A percentile compares a stretch with the other conserved stretches of the same genome.
Conservation (phyloP, 2,797 vertebrate species). For the Melanotaenia nigrans region DNA sequence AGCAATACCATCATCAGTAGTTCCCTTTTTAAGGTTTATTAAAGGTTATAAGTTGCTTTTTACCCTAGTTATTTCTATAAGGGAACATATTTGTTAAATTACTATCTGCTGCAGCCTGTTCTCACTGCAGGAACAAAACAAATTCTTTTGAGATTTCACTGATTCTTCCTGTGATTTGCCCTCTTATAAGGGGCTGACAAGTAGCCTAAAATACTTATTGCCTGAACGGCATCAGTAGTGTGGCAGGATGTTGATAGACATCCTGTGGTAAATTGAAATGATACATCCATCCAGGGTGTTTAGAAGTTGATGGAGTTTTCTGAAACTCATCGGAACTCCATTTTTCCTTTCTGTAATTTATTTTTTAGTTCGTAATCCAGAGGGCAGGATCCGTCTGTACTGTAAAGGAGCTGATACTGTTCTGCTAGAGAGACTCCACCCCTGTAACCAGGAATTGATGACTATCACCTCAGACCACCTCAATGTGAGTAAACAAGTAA, state of each 20-base stretch:
- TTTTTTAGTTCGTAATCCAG: constrained; percentile 86
- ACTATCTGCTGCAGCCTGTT: neutral
- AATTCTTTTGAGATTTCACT: neutral
- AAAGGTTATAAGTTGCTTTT: neutral
- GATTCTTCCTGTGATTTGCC: constrained; percentile 11
- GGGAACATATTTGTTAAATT: neutral
- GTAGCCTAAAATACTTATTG: constrained; percentile 30
- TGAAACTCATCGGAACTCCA: neutral
- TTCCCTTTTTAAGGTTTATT: neutral
- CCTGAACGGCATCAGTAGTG: constrained; percentile 8
- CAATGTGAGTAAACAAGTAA: constrained; percentile 81
- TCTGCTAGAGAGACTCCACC: constrained; percentile 89
- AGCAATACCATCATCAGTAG: neutral
- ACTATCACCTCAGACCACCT: constrained; percentile 91
- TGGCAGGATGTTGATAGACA: neutral
- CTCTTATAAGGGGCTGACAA: constrained; percentile 15
- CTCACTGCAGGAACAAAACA: neutral
- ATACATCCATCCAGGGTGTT: neutral
- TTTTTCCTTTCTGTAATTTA: constrained; percentile 6
- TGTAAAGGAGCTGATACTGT: constrained; percentile 96
- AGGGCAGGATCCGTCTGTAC: constrained; percentile 91
- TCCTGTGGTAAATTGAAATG: neutral
- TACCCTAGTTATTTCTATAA: no score
- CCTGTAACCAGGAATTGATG: constrained; percentile 85
- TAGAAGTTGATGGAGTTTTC: constrained; percentile 4